Evolutionary conservation across 64 coral and sea anemone genomes (phyloP), one percentile per base, ranked within the genome.

Genomic region (Anthopleura sola): DNA sequence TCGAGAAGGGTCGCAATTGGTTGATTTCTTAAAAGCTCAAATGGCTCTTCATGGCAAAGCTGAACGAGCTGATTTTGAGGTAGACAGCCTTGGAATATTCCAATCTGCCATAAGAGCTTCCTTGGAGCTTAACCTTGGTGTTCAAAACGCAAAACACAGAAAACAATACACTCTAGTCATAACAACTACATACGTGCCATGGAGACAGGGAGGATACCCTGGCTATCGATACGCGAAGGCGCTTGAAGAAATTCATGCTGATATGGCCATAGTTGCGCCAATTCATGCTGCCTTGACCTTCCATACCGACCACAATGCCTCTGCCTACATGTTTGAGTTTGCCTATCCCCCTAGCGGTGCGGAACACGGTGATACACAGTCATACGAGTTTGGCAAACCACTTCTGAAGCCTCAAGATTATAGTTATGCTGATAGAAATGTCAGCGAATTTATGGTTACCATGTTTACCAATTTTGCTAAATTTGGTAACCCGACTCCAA

Each of bases 261-360:
- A 95, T 79, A 92, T 82, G 19, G 89, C 32, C 37, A 37, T 95
- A 10, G 83, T 81, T 16, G 94, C 90, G 0, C 94, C 94, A 44
- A 95, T 90, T 1, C 90, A 92, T 37, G 94, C 86, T 9, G 81
- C 81, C n/a, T 75, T 95, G 11, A 19, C 60, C 21, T 82, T 86
- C 14, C 94, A 95, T 23, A 88, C 58, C 10, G 21, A 66, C 8
- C 49, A 86, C 13, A 56, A 23, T 32, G 37, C 83, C 3, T 90
- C 51, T 49, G 85, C 91, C 50, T 95, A 85, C 84, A 29, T 95
- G 55, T 95, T 88, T 37, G 94, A 95, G 55, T 95, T 95, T 23
- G 78, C 64, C 14, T 88, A 95, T 68, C 83, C 90, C 2, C 92
- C 90, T 26, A 75, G 75, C 47, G 94, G 94, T 0, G 94, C 89